These are phyloP conservation scores for Macquaria australasica DNA, from an alignment of 2,113 vertebrate species.

Conservation along the genomic window DNA sequence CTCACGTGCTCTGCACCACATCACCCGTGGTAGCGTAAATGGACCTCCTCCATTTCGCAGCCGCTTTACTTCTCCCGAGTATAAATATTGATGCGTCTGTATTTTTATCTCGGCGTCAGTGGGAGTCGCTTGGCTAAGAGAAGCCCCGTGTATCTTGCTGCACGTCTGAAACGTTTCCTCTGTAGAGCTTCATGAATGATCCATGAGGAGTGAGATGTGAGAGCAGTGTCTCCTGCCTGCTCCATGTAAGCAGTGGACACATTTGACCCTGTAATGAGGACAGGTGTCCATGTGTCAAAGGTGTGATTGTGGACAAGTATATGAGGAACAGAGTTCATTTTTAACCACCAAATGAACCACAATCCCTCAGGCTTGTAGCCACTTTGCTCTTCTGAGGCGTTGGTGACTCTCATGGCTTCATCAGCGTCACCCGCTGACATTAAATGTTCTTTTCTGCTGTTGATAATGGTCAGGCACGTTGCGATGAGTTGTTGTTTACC, in stretches of 20 bases:
- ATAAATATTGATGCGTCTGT: conserved; percentile 65
- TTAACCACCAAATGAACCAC: not conserved
- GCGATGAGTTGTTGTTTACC: not conserved
- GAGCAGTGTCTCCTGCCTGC: not conserved
- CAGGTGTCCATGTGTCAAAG: conserved; percentile 11
- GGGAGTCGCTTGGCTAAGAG: conserved; percentile 8
- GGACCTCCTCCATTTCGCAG: not conserved
- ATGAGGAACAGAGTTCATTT: not conserved
- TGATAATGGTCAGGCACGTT: not conserved
- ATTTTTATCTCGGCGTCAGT: conserved; percentile 27
- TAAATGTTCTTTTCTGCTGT: not conserved
- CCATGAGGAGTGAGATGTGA: conserved; percentile 44
- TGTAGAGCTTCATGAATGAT: conserved; percentile 61
- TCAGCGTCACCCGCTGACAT: not conserved
- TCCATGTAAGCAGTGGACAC: not conserved
- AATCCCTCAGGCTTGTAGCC: not conserved
- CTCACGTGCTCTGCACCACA: conserved; percentile 33
- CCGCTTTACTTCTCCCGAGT: not conserved
- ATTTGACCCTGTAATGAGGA: not conserved
- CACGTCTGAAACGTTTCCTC: conserved; percentile 22
- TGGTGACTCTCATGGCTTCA: not conserved
- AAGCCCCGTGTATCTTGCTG: not conserved
- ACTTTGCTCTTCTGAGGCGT: not conserved
- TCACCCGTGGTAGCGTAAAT: not conserved
- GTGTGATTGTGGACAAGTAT: not conserved